These are phyloP conservation scores for Lacanobia oleracea DNA, from an alignment of 2,888 invertebrate species.

Conservation along the genomic window DNA sequence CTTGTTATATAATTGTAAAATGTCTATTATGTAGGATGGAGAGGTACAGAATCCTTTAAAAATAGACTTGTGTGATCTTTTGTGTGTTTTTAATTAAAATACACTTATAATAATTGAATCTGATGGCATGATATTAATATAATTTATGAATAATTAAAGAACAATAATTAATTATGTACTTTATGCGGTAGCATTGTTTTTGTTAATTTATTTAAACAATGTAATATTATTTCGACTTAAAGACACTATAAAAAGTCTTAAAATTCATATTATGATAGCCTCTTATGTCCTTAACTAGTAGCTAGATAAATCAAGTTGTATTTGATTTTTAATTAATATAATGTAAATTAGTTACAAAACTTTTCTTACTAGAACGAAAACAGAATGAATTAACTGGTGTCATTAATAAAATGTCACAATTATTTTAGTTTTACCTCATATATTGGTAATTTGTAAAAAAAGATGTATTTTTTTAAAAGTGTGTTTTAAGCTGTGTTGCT, in stretches of 20 bases:
- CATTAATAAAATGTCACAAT: conserved; percentile 7
- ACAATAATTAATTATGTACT: conserved; percentile 18
- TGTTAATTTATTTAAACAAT: conserved; percentile 26
- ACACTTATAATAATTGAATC: conserved; percentile 45
- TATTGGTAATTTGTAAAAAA: conserved; percentile 25
- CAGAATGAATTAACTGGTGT: background rate
- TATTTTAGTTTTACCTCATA: conserved; percentile 35
- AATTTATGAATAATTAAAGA: conserved; percentile 18
- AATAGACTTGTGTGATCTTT: conserved; percentile 17
- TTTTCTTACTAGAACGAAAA: conserved; percentile 12
- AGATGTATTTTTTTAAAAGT: conserved; percentile 39
- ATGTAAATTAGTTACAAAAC: conserved; percentile 7
- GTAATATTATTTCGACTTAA: conserved; percentile 10
- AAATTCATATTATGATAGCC: conserved; percentile 26
- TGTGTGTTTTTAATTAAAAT: conserved; percentile 31
- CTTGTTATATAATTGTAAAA: conserved; percentile 63
- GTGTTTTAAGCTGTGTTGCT: conserved; percentile 34
- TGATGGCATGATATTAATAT: conserved; percentile 57
- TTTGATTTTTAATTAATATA: conserved; percentile 30
- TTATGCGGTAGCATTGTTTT: conserved; percentile 5
- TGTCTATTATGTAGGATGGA: conserved; percentile 31
- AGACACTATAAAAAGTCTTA: conserved; percentile 44
- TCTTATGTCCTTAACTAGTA: conserved; percentile 32
- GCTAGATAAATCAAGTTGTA: conserved; percentile 54
- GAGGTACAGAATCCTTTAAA: background rate